These are phyloP conservation scores for Latrodectus geometricus DNA, from an alignment of 1,140 invertebrate genomes.

Conservation along the genomic window DNA sequence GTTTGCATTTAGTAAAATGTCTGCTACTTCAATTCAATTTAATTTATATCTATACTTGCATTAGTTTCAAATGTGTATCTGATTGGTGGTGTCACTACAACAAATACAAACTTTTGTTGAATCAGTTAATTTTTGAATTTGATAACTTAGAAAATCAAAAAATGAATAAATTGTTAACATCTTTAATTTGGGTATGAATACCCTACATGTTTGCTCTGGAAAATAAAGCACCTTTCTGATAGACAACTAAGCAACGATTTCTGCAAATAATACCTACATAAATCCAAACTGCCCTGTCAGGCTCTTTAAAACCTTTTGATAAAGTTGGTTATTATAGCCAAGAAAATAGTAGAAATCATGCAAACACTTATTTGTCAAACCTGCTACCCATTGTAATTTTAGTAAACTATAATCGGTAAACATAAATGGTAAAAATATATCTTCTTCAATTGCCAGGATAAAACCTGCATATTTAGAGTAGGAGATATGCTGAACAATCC, in stretches of 20 bases:
- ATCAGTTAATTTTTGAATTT: neutral
- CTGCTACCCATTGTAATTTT: no score
- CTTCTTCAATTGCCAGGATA: no score
- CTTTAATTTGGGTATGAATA: neutral
- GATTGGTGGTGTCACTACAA: neutral
- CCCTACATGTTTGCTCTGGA: neutral
- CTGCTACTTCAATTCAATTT: no score
- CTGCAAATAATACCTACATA: conserved; percentile 12
- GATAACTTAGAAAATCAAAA: neutral
- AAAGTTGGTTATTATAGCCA: neutral
- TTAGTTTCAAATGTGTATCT: neutral
- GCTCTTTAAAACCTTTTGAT: neutral
- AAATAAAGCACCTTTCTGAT: neutral
- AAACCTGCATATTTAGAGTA: no score
- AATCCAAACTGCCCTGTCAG: conserved; percentile 4
- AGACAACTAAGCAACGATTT: neutral
- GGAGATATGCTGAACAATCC: no score
- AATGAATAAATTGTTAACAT: conserved; percentile 9
- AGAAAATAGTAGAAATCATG: no score
- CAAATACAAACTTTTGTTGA: neutral
- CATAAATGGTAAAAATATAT: no score
- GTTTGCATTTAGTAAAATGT: no score
- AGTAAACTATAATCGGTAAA: no score
- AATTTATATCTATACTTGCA: no score
- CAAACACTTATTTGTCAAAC: no score